Conservation (phyloP, 2,888 invertebrate species). For the Cremastinae sp. region DNA sequence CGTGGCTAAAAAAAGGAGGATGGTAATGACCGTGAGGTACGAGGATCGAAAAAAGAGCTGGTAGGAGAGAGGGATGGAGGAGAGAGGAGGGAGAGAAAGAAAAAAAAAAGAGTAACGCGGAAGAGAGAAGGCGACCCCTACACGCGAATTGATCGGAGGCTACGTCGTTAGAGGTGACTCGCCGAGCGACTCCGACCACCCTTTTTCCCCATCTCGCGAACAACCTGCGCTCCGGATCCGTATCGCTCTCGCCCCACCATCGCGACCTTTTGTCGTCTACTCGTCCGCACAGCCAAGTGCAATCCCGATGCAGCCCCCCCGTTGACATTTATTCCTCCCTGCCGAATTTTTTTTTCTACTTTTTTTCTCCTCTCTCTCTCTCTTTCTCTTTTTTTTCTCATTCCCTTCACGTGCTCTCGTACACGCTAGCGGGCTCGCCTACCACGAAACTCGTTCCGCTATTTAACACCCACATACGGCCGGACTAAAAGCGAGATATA, state of each 20-base stretch:
- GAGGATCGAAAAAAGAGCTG: not conserved
- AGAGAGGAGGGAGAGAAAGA: not conserved
- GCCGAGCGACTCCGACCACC: conserved; percentile 41
- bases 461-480: not conserved
- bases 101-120: not conserved
- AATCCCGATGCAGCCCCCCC: conserved; percentile 24
- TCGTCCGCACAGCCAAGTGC: conserved; percentile 16
- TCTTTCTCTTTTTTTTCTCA: conserved; percentile 5
- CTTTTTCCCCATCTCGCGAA: conserved; percentile 46
- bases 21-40: not conserved
- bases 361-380: not conserved
- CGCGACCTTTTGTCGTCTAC: conserved; percentile 21
- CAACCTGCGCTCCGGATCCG: conserved; percentile 46
- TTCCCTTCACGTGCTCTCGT: not conserved
- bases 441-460: not conserved
- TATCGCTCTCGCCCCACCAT: conserved; percentile 41
- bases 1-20: not conserved
- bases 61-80: too few relatives aligned
- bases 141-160: conserved; percentile 76
- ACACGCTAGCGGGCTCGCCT: not conserved
- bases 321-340: conserved; percentile 5
- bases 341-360: not conserved
- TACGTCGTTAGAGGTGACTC: conserved; percentile 66
- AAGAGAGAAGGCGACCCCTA: conserved; percentile 62
- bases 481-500: conserved; percentile 2